phyloP scores from a whole-genome alignment of 1,140 invertebrate genomes.

The Sarcophaga bullata region DNA sequence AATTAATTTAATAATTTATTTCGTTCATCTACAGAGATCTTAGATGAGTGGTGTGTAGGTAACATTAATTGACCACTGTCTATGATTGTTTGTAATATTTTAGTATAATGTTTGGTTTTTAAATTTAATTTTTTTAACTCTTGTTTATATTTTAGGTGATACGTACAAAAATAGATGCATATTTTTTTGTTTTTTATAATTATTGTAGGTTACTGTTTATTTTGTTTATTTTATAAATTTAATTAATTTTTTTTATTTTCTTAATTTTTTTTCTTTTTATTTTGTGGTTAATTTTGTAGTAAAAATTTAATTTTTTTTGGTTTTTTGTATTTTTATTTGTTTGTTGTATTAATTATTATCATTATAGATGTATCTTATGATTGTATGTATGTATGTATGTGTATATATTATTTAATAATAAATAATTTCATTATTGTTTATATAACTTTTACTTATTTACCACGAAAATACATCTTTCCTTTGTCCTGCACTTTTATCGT shows the following conservation, averaged over 20 bases:
- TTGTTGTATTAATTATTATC: neutral
- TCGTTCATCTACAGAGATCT: too few relatives aligned
- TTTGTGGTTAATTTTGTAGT: neutral
- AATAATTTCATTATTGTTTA: too few relatives aligned
- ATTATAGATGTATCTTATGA: neutral
- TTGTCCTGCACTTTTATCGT: too few relatives aligned
- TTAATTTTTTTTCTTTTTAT: too few relatives aligned
- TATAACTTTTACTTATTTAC: too few relatives aligned
- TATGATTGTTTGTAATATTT: neutral
- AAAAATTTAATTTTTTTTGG: too few relatives aligned
- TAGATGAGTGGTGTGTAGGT: too few relatives aligned
- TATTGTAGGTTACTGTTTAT: neutral
- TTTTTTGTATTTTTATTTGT: neutral
- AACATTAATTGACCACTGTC: too few relatives aligned
- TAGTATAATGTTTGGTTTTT: constrained; percentile 7
- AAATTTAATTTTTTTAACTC: neutral
- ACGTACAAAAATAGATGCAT: constrained; percentile 33
- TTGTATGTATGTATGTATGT: too few relatives aligned
- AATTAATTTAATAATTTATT: too few relatives aligned
- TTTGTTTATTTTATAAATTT: neutral
- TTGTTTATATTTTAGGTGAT: constrained; percentile 28
- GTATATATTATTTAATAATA: neutral
- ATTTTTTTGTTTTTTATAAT: constrained; percentile 10
- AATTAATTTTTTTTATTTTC: too few relatives aligned
- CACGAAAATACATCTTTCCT: too few relatives aligned